These are phyloP conservation scores for Geophilus truncorum DNA, from an alignment of 2,888 invertebrate species.

Conservation along the genomic window DNA sequence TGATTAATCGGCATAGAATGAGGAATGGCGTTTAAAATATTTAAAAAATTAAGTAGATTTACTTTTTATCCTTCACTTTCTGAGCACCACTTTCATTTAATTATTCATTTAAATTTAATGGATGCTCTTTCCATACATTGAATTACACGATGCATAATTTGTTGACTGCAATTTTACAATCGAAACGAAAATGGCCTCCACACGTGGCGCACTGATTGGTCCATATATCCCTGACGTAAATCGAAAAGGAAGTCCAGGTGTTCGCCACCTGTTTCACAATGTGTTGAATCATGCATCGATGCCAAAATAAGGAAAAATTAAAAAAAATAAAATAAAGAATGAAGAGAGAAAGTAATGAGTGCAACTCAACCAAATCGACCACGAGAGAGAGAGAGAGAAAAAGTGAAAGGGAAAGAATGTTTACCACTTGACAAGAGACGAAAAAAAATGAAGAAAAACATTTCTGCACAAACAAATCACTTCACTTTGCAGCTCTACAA, in stretches of 20 bases:
- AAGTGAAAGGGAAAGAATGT: too few relatives aligned
- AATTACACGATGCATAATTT: background rate
- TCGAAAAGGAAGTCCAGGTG: background rate
- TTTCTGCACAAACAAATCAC: constrained; percentile 10
- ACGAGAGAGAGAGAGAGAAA: background rate
- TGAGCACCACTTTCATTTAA: too few relatives aligned
- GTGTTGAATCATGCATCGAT: constrained; percentile 11
- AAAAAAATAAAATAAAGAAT: background rate
- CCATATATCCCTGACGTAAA: background rate
- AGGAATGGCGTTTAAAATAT: too few relatives aligned
- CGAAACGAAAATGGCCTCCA: background rate
- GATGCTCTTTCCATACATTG: background rate
- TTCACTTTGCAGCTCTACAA: background rate
- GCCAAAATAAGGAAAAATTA: background rate
- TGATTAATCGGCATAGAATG: background rate
- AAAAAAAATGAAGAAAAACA: background rate
- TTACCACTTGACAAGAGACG: background rate
- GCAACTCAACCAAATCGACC: constrained; percentile 15
- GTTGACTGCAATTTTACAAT: background rate
- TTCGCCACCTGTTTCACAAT: constrained; percentile 4
- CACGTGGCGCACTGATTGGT: background rate
- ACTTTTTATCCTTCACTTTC: too few relatives aligned
- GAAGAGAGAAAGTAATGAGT: background rate
- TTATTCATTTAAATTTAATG: too few relatives aligned
- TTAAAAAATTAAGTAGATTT: too few relatives aligned